Evolutionary conservation across 2,888 invertebrate genomes (phyloP), one percentile per base, ranked within the genome.

Genomic region (Brachynemurus nebulosus): DNA sequence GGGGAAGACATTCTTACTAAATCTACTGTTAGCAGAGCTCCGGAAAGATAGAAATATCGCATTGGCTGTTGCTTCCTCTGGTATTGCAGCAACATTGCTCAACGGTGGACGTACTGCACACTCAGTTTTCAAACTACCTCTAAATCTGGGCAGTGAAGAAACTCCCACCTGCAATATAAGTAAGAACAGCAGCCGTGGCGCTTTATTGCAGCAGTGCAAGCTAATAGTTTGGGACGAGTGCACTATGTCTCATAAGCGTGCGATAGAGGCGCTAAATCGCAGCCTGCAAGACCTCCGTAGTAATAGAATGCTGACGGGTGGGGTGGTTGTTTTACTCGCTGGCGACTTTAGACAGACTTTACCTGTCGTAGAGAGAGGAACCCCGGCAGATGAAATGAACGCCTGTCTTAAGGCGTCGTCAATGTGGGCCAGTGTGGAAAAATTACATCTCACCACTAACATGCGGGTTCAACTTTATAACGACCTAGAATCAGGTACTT

Each of bases 261-360:
- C 44, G 20, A 25, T 56, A 14, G 51, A 58, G 39, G 54, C 57
- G 12, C 35, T 58, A 2, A 47, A 54, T 40, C 14, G 50, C 5
- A 50, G 51, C 14, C 40, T 50, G n/a, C 33, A 43, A 23, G 49
- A 48, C 23, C 11, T 52, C 1, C 20, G 40, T 8, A 33, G 20
- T 19, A 47, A 40, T 20, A 48, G 27, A 36, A 48, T 46, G 18
- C 21, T 48, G 17, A 50, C 50, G 47, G 52, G 52, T 14, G 51
- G 53, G 17, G 36, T 48, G 14, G 42, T 47, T 4, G 40, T 56
- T 3, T 5, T 59, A 8, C 42, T 57, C 17, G 48, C 48, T 17
- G 53, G 54, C 7, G 50, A 57, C 37, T 53, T 53, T 42, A 23
- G 54, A 20, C 51, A 57, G 44, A 50, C 46, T 11, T 36, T 57